Evolutionary conservation across 2,888 invertebrate genomes (phyloP), one percentile per base, ranked within the genome.

Genomic region (Rhagophthalmus giganteus): DNA sequence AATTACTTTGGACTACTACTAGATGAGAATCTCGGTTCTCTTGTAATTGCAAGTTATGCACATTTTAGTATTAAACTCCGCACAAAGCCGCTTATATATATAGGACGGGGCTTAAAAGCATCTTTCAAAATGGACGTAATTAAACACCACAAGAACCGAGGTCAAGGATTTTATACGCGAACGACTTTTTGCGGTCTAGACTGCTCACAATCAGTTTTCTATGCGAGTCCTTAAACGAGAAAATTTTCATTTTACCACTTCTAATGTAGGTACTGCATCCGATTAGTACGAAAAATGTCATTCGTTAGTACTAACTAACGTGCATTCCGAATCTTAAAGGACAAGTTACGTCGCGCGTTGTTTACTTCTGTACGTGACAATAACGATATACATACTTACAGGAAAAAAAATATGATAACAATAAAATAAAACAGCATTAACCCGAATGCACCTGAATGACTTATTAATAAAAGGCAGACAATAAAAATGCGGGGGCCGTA

Each of bases 121-220:
- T 47, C 48, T 34, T 35, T 49, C 25, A 41, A 39, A 16, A 30
- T 35, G 26, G 48, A 41, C 37, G 41, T 41, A 49, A 49, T 49
- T 41, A 41, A 33, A 49, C 34, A 20, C 28, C 10, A 30, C 41
- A 41, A 33, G 26, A 26, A 16, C 41, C 11, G 48, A 41, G 48
- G 48, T 49, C 48, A 49, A 49, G 48, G 41, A 46, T 49, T 49
- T 34, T 39, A 26, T 49, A 35, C 16, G 16, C 41, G 48, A 31
- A 35, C 48, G 31, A 41, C 30, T 48, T 40, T 39, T 48, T 40
- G 9, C 8, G 34, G 20, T 20, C 20, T 20, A 20, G 20, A 20
- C 20, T 20, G 7, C 7, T 20, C 7, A 20, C 4, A 5, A 20
- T 20, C 20, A n/a, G n/a, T n/a, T n/a, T n/a, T n/a, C n/a, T n/a